These are phyloP conservation scores for Stramonita haemastoma DNA, from an alignment of 2,888 invertebrate species.

Conservation along the genomic window DNA sequence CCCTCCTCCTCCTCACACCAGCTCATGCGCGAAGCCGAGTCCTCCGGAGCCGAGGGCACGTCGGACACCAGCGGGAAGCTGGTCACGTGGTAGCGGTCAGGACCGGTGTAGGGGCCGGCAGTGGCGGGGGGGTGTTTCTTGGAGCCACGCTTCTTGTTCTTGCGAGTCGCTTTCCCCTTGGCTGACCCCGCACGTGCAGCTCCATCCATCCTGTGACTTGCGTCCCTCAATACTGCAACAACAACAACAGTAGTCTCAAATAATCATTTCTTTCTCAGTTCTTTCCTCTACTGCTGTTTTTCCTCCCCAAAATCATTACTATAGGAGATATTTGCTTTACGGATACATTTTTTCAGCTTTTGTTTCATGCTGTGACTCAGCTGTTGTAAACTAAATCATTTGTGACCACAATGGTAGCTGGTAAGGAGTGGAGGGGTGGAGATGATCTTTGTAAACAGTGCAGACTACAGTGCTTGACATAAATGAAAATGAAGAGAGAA, in stretches of 20 bases:
- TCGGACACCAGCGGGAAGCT: conserved; percentile 61
- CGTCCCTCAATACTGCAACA: conserved; percentile 14
- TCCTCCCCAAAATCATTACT: too few relatives aligned
- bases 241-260: not conserved
- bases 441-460: too few relatives aligned
- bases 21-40: conserved; percentile 47
- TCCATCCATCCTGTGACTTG: conserved; percentile 30
- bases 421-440: too few relatives aligned
- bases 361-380: too few relatives aligned
- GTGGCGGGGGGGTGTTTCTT: conserved; percentile 38
- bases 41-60: conserved; percentile 40
- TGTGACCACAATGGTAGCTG: too few relatives aligned
- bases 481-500: too few relatives aligned
- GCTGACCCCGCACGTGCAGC: conserved; percentile 16
- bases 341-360: too few relatives aligned
- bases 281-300: too few relatives aligned
- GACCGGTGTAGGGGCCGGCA: not conserved
- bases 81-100: conserved; percentile 52
- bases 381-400: too few relatives aligned
- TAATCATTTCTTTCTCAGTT: too few relatives aligned
- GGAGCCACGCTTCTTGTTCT: conserved; percentile 40
- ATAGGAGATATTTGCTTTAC: too few relatives aligned
- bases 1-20: conserved; percentile 33
- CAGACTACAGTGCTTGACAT: too few relatives aligned
- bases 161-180: conserved; percentile 31